Conservation (phyloP, 1,140 invertebrate species). For the Polypedilum vanderplanki region DNA sequence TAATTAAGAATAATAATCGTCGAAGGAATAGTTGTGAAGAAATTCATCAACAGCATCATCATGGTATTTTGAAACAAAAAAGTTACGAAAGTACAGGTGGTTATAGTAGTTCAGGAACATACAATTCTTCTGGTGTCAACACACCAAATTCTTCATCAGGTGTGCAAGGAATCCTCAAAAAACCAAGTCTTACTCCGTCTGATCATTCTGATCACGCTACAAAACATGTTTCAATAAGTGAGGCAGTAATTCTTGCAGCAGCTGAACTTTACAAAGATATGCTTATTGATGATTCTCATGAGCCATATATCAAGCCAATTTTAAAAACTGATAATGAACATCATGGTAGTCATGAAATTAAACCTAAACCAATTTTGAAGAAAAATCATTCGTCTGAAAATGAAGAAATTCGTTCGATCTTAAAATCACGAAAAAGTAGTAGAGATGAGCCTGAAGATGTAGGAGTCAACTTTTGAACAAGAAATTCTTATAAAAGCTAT, state of each 20-base stretch:
- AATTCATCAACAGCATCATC: constrained; percentile 50
- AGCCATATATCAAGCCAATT: constrained; percentile 62
- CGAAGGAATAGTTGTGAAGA: constrained; percentile 46
- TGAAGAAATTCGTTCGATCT: constrained; percentile 62
- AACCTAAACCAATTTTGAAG: constrained; percentile 70
- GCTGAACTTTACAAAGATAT: constrained; percentile 45
- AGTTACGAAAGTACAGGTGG: constrained; percentile 54
- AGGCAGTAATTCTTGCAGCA: constrained; percentile 59
- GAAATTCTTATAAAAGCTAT: too few relatives aligned
- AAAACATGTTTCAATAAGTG: constrained; percentile 62
- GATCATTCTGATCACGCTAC: constrained; percentile 38
- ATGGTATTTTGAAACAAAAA: constrained; percentile 62
- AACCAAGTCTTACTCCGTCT: constrained; percentile 53
- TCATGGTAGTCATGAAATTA: constrained; percentile 42
- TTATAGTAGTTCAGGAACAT: constrained; percentile 46
- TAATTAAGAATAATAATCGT: constrained; percentile 42
- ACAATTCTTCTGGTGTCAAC: constrained; percentile 40
- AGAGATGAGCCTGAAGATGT: constrained; percentile 37
- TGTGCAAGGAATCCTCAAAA: constrained; percentile 69
- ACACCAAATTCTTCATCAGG: constrained; percentile 50
- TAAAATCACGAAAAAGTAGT: constrained; percentile 64
- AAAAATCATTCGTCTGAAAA: constrained; percentile 74
- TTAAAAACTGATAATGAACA: constrained; percentile 51
- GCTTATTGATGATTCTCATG: constrained; percentile 31
- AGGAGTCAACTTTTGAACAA: not conserved